phyloP scores from a whole-genome alignment of 2,113 vertebrate species.

The Bubo bubo region DNA sequence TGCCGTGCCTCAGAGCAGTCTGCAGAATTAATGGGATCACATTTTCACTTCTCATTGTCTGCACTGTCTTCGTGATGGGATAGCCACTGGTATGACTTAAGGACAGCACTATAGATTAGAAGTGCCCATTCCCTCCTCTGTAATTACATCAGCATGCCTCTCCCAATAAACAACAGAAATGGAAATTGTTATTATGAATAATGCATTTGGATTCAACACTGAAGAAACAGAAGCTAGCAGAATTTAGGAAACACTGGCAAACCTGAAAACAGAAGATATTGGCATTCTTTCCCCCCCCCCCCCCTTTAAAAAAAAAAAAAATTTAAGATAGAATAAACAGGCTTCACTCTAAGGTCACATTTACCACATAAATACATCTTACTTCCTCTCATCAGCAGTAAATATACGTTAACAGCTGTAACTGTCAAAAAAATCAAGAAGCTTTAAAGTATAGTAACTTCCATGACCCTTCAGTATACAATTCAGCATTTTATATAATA shows the following conservation, averaged over 20 bases:
- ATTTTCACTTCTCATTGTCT: not conserved
- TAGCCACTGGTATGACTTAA: not conserved
- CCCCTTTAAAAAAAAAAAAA: no score
- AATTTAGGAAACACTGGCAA: not conserved
- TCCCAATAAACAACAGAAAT: not conserved
- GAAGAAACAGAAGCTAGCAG: not conserved
- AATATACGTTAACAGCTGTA: not conserved
- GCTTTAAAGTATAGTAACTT: not conserved
- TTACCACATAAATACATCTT: not conserved
- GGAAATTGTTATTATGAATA: not conserved
- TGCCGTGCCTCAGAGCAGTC: not conserved
- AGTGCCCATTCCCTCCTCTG: not conserved
- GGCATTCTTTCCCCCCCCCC: accelerated
- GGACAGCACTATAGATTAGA: not conserved
- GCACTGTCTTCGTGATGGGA: not conserved
- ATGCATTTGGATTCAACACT: not conserved
- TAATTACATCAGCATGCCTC: constrained; percentile 11
- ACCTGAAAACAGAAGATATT: not conserved
- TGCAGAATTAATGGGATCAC: not conserved
- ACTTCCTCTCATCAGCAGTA: not conserved
- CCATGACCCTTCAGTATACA: not conserved
- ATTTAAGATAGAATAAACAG: not conserved
- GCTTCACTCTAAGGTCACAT: not conserved
- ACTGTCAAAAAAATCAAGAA: not conserved
- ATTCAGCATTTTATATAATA: not conserved